Percentiles rank a stretch among this genome's conserved stretches.
Conservation (phyloP, 2,888 invertebrate species). For the Dexiosoma caninum region DNA sequence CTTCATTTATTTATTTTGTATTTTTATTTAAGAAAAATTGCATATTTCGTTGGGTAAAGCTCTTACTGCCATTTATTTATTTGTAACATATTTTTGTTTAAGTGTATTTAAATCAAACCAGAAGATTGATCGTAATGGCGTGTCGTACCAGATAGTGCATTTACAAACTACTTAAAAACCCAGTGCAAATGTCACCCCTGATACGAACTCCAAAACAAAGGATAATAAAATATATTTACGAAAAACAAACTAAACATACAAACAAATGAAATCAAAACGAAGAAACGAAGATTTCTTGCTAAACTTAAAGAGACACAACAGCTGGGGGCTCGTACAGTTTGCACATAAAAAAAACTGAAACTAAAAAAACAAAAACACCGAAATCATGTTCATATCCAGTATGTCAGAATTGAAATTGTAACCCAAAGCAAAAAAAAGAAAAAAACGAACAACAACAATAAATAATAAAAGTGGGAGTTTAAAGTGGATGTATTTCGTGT, state of each 20-base stretch:
- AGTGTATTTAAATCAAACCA: conserved; percentile 62
- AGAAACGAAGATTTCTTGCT: not conserved
- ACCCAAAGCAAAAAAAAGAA: not conserved
- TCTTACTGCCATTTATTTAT: conserved; percentile 51
- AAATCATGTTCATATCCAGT: not conserved
- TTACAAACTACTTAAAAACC: conserved; percentile 87
- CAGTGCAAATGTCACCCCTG: conserved; percentile 98
- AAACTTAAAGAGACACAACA: not conserved
- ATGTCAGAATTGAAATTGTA: conserved; percentile 12
- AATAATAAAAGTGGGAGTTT: not conserved
- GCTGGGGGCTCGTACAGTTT: conserved; percentile 10
- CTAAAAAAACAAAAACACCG: not conserved
- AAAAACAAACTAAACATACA: conserved; percentile 16
- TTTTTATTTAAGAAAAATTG: conserved; percentile 70
- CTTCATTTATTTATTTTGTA: not conserved
- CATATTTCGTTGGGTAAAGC: conserved; percentile 67
- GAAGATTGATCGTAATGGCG: conserved; percentile 82
- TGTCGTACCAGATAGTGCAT: conserved; percentile 99
- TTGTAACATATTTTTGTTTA: conserved; percentile 17
- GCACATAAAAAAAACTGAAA: conserved; percentile 17
- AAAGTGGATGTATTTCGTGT: no score
- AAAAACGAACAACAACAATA: no score
- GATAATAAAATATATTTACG: conserved; percentile 55
- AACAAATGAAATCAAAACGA: conserved; percentile 9
- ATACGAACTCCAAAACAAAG: conserved; percentile 91